phyloP scores from a whole-genome alignment of 2,113 vertebrate genomes.

The Trematocara stigmaticum region DNA sequence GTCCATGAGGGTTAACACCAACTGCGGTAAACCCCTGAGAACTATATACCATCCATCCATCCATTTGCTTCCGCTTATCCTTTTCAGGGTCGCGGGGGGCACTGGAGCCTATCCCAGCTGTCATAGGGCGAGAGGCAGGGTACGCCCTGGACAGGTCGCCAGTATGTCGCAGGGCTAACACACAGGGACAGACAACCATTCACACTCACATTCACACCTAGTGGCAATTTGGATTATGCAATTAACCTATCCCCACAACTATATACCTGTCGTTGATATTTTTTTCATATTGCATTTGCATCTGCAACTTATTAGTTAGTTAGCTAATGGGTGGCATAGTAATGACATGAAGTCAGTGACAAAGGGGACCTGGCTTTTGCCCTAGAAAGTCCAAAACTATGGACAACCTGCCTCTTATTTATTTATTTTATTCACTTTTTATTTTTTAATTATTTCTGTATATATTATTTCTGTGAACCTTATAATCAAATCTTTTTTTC shows the following conservation, averaged over 20 bases:
- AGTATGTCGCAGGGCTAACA: too few relatives aligned
- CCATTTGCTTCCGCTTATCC: too few relatives aligned
- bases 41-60: not conserved
- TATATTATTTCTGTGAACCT: not conserved
- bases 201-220: too few relatives aligned
- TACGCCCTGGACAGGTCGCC: too few relatives aligned
- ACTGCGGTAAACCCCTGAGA: not conserved
- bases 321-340: not conserved
- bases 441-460: rapidly evolving
- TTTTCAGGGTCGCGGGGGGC: too few relatives aligned
- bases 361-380: not conserved
- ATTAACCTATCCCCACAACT: not conserved
- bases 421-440: not conserved
- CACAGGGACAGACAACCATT: too few relatives aligned
- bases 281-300: not conserved
- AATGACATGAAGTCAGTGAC: not conserved
- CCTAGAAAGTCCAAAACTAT: not conserved
- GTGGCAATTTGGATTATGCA: too few relatives aligned
- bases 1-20: not conserved
- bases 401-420: not conserved
- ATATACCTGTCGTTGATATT: not conserved
- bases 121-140: too few relatives aligned
- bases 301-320: not conserved
- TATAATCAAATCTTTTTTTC: not conserved
- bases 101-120: too few relatives aligned